Evolutionary conservation across 2,113 vertebrate species (phyloP).

Genomic region (Ceratotherium simum): DNA sequence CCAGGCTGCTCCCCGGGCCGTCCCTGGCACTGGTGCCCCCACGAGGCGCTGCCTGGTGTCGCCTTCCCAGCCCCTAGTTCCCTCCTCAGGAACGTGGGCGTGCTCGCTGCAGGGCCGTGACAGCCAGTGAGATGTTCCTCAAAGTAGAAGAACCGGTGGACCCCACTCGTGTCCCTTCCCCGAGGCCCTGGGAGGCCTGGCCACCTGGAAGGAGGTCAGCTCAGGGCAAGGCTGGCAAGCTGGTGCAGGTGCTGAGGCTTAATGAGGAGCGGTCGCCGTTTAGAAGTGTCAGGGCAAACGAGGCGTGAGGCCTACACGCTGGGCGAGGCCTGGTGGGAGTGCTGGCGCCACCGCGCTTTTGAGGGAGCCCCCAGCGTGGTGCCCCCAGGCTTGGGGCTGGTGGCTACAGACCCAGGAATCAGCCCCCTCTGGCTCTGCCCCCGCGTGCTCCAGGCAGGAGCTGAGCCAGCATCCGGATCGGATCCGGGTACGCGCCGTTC

Average conservation of each 20-base stretch:
- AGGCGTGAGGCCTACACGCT: background rate
- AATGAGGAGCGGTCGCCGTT: background rate
- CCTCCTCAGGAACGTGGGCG: background rate
- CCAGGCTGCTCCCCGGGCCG: fast-evolving
- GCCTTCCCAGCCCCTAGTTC: background rate
- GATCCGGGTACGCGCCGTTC: slow-evolving; percentile 44
- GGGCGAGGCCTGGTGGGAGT: background rate
- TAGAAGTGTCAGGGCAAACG: background rate
- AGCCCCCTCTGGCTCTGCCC: background rate
- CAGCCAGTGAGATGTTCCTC: background rate
- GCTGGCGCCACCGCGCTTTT: fast-evolving
- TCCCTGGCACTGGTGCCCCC: background rate
- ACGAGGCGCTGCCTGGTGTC: background rate
- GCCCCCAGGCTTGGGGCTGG: background rate
- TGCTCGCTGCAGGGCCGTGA: background rate
- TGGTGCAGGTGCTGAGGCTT: background rate
- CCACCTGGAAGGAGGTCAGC: background rate
- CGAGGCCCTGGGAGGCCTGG: background rate
- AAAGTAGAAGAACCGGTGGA: fast-evolving
- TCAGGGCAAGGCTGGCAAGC: background rate
- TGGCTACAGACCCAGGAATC: background rate
- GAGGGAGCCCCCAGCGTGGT: background rate
- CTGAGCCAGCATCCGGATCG: background rate
- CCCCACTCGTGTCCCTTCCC: background rate
- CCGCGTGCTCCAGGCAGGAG: background rate